phyloP scores from a whole-genome alignment of 2,113 vertebrate genomes.

The Cairina moschata region DNA sequence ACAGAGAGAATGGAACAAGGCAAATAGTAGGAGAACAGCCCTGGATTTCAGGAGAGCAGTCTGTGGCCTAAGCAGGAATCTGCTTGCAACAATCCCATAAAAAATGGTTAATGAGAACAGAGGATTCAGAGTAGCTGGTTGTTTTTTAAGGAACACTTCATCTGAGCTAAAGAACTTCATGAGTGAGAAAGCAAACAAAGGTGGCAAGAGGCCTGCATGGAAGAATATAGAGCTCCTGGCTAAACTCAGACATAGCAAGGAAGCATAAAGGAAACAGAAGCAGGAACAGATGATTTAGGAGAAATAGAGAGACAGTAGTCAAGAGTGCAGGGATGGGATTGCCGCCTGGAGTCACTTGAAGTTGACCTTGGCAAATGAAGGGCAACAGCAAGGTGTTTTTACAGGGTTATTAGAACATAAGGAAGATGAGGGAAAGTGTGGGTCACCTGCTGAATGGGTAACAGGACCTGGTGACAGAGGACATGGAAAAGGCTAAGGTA shows the following conservation, averaged over 20 bases:
- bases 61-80: neutral
- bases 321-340: neutral
- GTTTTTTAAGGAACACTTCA: neutral
- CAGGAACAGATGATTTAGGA: neutral
- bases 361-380: neutral
- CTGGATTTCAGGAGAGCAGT: neutral
- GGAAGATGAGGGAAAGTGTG: neutral
- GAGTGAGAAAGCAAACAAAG: neutral
- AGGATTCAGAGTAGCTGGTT: neutral
- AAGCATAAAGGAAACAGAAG: neutral
- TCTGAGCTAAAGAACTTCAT: neutral
- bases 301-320: too few relatives aligned
- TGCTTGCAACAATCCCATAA: neutral
- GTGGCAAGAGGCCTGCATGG: neutral
- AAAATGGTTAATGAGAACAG: neutral
- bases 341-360: neutral
- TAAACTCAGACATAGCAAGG: neutral
- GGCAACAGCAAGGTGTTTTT: neutral
- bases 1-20: neutral
- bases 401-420: neutral
- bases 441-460: neutral
- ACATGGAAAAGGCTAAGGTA: neutral
- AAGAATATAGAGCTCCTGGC: neutral
- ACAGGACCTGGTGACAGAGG: neutral
- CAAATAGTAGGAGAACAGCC: neutral